These are phyloP conservation scores for Drosophila pseudotakahashii DNA, from an alignment of 2,888 invertebrate species.

Conservation along the genomic window DNA sequence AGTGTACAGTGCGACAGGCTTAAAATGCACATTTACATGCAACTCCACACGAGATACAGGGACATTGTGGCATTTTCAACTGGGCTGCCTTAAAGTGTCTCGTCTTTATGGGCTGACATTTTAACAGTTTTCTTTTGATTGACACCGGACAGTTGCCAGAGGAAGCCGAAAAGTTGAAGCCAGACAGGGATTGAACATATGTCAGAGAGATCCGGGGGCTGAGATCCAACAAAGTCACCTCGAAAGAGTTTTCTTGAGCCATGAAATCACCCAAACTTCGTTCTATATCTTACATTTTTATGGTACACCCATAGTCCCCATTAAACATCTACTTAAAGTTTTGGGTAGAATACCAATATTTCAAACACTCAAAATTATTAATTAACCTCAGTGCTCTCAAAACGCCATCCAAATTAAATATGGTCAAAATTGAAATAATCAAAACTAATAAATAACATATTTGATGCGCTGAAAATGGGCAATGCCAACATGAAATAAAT, in stretches of 20 bases:
- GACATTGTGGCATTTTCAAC: conserved; percentile 48
- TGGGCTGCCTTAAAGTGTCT: conserved; percentile 42
- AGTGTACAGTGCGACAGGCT: conserved; percentile 57
- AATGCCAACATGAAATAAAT: conserved; percentile 26
- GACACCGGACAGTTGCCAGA: conserved; percentile 26
- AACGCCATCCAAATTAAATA: conserved; percentile 32
- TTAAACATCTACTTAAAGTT: not conserved
- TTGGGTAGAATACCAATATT: not conserved
- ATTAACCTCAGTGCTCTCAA: conserved; percentile 48
- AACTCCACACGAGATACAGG: conserved; percentile 2
- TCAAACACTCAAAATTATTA: conserved; percentile 36
- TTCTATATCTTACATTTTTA: no score
- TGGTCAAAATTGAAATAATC: conserved; percentile 45
- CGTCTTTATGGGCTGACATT: conserved; percentile 46
- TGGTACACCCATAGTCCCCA: not conserved
- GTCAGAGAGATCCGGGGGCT: conserved; percentile 9
- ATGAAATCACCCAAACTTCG: not conserved
- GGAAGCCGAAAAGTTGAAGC: conserved; percentile 10
- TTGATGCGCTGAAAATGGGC: conserved; percentile 34
- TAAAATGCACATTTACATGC: conserved; percentile 19
- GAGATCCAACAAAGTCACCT: not conserved
- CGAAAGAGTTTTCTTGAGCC: not conserved
- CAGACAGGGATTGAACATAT: conserved; percentile 9
- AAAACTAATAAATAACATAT: conserved; percentile 53
- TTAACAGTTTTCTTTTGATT: conserved; percentile 39